Evolutionary conservation across 2,113 vertebrate genomes (phyloP), one percentile per base, ranked within the genome.

Genomic region (Calypte anna): DNA sequence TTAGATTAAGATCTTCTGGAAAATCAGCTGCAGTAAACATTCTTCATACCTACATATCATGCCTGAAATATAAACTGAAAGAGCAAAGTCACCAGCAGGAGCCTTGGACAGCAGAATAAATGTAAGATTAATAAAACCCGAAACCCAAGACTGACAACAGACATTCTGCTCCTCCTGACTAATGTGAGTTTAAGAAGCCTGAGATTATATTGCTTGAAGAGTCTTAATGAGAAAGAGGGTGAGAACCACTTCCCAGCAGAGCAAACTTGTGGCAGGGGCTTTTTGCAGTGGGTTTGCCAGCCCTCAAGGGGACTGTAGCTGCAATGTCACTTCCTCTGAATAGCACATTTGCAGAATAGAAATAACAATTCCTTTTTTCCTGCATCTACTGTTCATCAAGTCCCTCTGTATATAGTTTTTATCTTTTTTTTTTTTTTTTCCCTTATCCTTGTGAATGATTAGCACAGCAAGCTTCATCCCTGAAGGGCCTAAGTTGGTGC

Each of bases 21-120:
- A 88, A 94, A 88, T 74, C 20, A 44, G 27, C n/a, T 81, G 43
- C 40, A 64, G 50, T 62, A 51, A 77, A 87, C 33, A 53, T 85
- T 96, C 85, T 86, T 90, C 31, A 73, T 76, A 64, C 62, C 33
- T 88, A 12, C 16, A 4, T 75, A 59, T 67, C 9, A 24, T 38
- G 21, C 61, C 58, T 91, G 82, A 86, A 61, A 68, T 24, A 30
- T 10, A 44, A 59, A 95, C 77, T 54, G 40, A 63, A 83, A 81
- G 80, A 88, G 79, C 30, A 38, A 67, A 89, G 27, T 88, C 69
- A 40, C 28, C 78, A 63, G 28, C 62, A 82, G 67, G 68, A 84
- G 43, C 28, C 50, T 90, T 55, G 54, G 58, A 72, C n/a, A 70
- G 57, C 16, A 88, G 82, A 68, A 54, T 19, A 88, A 86, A 88